Base-by-base conservation (phyloP, 2,888 invertebrate species). In the Monochamus alternatus region DNA sequence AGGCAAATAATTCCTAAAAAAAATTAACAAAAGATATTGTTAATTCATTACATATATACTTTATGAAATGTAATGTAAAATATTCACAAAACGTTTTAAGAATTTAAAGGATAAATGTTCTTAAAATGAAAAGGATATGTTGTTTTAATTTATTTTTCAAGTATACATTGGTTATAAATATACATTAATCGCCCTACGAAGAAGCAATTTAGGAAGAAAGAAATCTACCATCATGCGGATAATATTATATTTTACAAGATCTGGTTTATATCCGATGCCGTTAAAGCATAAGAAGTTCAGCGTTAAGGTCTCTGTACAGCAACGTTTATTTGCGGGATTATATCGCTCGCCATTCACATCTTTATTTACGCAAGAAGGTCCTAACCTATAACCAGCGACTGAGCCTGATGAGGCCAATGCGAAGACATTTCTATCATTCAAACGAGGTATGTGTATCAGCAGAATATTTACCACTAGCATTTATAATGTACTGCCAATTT, bases 201-300 rank as follows among this genome's bases (percentile, higher is more conserved):
- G 71, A 71, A 71, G 71, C 71, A 62, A 71, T 52, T 30, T 51
- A 52, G 62, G 71, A 71, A 71, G 71, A 71, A 52, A 71, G 71
- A 71, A 69, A 43, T 38, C 63, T 38, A 14, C 71, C 71, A 43
- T n/a, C 63, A 52, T 71, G 63, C 71, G 71, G 71, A 71, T 31
- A 62, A 38, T 51, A 60, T 60, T 52, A 52, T 38, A 52, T 38
- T 14, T 71, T 30, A 71, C 71, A 69, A 59, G 68, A 69, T 31
- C 22, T 14, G 58, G 59, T 67, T 63, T 63, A 67, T 63, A 38
- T 63, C 66, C 38, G 66, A 66, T 31, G 66, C 47, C 47, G 47
- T 47, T 60, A 60, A 14, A 69, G n/a, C 60, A 47, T 60, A 71
- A 62, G 63, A 71, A 62, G 71, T 63, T 60, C 71, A 60, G 63